phyloP scores from a whole-genome alignment of 1,140 invertebrate species.

The Formica selysi region DNA sequence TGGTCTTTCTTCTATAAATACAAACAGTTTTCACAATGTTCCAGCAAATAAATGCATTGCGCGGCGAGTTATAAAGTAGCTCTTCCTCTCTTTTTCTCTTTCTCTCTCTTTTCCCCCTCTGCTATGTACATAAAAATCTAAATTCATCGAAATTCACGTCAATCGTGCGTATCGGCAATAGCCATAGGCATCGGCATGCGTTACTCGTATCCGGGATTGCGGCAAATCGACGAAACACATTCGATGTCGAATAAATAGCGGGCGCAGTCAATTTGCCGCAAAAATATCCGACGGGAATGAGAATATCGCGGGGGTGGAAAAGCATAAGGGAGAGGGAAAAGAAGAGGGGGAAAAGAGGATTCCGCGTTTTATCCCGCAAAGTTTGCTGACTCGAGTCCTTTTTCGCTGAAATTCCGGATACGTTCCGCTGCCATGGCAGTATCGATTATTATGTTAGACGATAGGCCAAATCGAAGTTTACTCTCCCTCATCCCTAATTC shows the following conservation, averaged over 20 bases:
- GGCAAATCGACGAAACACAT: conserved; percentile 39
- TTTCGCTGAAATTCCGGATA: conserved; percentile 52
- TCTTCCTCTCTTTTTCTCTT: background rate
- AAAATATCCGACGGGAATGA: conserved; percentile 48
- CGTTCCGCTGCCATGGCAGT: conserved; percentile 47
- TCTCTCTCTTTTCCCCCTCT: no score
- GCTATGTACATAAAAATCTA: conserved; percentile 53
- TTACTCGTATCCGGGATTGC: conserved; percentile 40
- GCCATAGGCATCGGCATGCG: background rate
- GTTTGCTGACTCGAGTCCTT: conserved; percentile 64
- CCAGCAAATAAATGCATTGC: conserved; percentile 38
- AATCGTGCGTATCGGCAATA: conserved; percentile 30
- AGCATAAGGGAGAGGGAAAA: no score
- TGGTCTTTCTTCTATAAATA: background rate
- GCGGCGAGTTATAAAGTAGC: background rate
- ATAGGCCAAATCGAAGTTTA: conserved; percentile 56
- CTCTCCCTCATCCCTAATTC: conserved; percentile 5
- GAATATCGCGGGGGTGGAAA: background rate
- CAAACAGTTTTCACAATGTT: conserved; percentile 31
- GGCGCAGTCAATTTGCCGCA: conserved; percentile 55
- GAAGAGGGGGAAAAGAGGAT: background rate
- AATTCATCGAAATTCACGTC: conserved; percentile 55
- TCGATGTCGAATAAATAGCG: conserved; percentile 58
- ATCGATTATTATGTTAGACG: conserved; percentile 64
- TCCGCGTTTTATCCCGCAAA: conserved; percentile 23